Evolutionary conservation across 2,888 invertebrate genomes (phyloP), one percentile per base, ranked within the genome.

Genomic region (Mimas tiliae): DNA sequence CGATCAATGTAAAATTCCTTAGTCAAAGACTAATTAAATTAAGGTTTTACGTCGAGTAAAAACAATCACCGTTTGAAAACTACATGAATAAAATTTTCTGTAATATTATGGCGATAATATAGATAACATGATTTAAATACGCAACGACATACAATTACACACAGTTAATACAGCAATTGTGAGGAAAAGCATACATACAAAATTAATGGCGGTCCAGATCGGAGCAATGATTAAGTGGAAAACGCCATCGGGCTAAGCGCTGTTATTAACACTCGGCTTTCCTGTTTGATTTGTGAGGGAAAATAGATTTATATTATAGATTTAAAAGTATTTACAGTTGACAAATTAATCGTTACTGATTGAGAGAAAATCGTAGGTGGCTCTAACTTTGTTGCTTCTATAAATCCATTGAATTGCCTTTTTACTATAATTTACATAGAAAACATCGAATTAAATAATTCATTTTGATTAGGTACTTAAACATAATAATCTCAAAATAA

Each of bases 311-410:
- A 58, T 12, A 21, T 6, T 42, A 42, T 42, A 19, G 58, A 42
- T 58, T 42, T 58, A 63, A 58, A 58, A 19, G n/a, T 7, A 42
- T 58, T 58, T 42, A 38, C 58, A 16, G 42, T 19, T 58, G 58
- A 58, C 58, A 58, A 58, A 38, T 42, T 58, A 33, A 58, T 68
- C 65, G 70, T 69, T 67, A 67, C 16, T 58, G 42, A 38, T 55
- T 34, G 55, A 1, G 38, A 9, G 55, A 16, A 38, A 55, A 34
- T 16, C 1, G 14, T 21, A 9, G 2, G 52, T 27, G 9, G 6
- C 9, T 51, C 51, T 8, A 27, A 1, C 27, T 21, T 52, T 27
- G 14, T 27, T 27, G 14, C 21, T 52, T 52, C 6, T 27, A 21
- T 11, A 19, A 8, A 2, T 50, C 1, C 0, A 0, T 1, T 8